A percentile compares a stretch with the other conserved stretches of the same genome.
Evolutionary conservation across 2,797 vertebrate species (phyloP).

Genomic region (Amblyopsis hoosieri): DNA sequence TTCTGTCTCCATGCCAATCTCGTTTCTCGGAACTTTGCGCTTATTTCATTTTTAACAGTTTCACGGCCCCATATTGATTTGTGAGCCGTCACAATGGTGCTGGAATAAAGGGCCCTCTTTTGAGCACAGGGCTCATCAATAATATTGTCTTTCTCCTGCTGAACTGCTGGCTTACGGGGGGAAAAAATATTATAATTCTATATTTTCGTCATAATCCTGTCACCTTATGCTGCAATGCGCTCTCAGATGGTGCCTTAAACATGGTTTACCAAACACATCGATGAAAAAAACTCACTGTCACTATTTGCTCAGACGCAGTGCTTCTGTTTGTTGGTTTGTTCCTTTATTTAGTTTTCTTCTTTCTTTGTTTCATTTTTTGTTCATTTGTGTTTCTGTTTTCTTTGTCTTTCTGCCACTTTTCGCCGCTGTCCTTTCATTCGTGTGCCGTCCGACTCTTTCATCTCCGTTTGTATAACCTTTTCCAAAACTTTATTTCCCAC

Average conservation of each 20-base stretch:
- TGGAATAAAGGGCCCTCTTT: slow-evolving; percentile 24
- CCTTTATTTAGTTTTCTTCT: slow-evolving; percentile 10
- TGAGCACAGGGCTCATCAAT: slow-evolving; percentile 41
- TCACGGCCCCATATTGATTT: slow-evolving; percentile 74
- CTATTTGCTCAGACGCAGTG: background rate
- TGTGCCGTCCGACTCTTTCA: slow-evolving; percentile 33
- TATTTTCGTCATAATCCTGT: slow-evolving; percentile 13
- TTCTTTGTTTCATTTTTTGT: background rate
- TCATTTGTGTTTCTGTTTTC: slow-evolving; percentile 3
- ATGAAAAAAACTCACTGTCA: background rate
- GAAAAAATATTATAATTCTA: slow-evolving; percentile 38
- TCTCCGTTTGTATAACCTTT: slow-evolving; percentile 53
- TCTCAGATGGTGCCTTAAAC: slow-evolving; percentile 14
- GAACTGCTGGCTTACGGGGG: background rate
- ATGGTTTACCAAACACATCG: background rate
- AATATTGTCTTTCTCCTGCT: slow-evolving; percentile 49
- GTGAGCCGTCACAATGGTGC: slow-evolving; percentile 60
- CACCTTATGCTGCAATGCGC: slow-evolving; percentile 1
- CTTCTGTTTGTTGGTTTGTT: background rate
- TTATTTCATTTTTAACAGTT: slow-evolving; percentile 79
- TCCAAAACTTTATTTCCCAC: slow-evolving; percentile 64
- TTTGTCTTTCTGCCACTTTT: background rate
- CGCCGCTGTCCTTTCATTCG: background rate
- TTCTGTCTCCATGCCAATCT: slow-evolving; percentile 70
- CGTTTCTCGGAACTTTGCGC: slow-evolving; percentile 74